Evolutionary conservation across 1,140 invertebrate genomes (phyloP), one percentile per base, ranked within the genome.

Genomic region (Ladona fulva): DNA sequence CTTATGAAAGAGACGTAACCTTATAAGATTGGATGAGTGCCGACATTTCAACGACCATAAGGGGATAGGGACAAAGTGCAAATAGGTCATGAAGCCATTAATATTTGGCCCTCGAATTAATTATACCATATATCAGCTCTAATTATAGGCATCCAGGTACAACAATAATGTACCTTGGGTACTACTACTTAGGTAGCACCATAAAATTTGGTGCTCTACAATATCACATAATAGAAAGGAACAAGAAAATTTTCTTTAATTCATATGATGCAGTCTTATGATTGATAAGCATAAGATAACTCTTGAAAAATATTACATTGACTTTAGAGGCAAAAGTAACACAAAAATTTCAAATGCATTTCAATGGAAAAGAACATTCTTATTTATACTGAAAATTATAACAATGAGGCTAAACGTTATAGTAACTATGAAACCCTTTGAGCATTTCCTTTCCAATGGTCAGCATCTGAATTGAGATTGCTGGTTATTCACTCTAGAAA

Each of bases 221-320:
- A 66, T 66, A 66, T 66, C 52, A 66, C 52, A 66, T 66, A 66
- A 66, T 66, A 66, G 52, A 66, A 66, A 66, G 52, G 52, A 66
- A 66, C 52, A 66, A 66, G 52, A 66, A 66, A 66, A 66, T 66
- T 66, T 66, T 66, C 52, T 19, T 66, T 66, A 66, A 66, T 66
- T 66, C 52, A 66, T 66, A 66, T 66, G n/a, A 66, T 66, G 52
- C 52, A 66, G 52, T 66, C 52, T 66, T 66, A 66, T 66, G 52
- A 66, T 66, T 66, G 52, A 66, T 66, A 66, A 66, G 52, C 52
- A 66, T 66, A 66, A 66, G 52, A 66, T 66, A 66, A 66, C 52
- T 66, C 52, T 22, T 66, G 52, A 66, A 66, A 66, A 66, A 66
- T 66, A 66, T 66, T 66, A 66, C 52, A 66, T 66, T 66, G 52